Conservation (phyloP, 35 echinoderm and acorn worm genomes). For the Stichopus chloronotus region DNA sequence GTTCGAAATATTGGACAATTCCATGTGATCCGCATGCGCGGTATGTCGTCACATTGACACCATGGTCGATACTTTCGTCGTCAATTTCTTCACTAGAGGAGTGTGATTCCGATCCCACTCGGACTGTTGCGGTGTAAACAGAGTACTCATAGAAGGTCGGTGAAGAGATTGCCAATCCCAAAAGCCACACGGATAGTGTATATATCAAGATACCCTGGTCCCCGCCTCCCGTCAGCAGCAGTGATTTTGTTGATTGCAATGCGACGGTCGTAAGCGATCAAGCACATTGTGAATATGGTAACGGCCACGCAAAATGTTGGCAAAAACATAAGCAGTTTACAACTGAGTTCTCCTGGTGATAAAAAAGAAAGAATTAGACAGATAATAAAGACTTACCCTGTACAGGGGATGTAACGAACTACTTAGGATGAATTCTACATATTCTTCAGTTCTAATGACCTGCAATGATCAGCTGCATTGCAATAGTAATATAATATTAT, state of each 20-base stretch:
- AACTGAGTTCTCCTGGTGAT: constrained; percentile 56
- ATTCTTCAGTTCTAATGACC: too few relatives aligned
- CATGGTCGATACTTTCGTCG: neutral
- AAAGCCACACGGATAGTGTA: constrained; percentile 19
- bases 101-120: neutral
- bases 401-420: neutral
- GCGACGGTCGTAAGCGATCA: constrained; percentile 60
- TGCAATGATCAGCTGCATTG: too few relatives aligned
- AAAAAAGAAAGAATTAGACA: neutral
- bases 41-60: constrained; percentile 44
- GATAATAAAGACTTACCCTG: neutral
- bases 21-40: constrained; percentile 66
- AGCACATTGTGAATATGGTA: constrained; percentile 58
- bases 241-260: neutral
- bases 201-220: neutral
- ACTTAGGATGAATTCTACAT: too few relatives aligned
- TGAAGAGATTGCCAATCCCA: constrained; percentile 46
- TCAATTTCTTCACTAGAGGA: constrained; percentile 51
- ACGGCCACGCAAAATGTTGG: constrained; percentile 73
- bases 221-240: neutral
- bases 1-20: constrained; percentile 59
- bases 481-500: too few relatives aligned
- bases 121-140: constrained; percentile 26
- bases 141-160: constrained; percentile 75
- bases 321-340: constrained; percentile 73